These are phyloP conservation scores for Poecilia velifera DNA, from an alignment of 2,797 vertebrate genomes.

Conservation along the genomic window DNA sequence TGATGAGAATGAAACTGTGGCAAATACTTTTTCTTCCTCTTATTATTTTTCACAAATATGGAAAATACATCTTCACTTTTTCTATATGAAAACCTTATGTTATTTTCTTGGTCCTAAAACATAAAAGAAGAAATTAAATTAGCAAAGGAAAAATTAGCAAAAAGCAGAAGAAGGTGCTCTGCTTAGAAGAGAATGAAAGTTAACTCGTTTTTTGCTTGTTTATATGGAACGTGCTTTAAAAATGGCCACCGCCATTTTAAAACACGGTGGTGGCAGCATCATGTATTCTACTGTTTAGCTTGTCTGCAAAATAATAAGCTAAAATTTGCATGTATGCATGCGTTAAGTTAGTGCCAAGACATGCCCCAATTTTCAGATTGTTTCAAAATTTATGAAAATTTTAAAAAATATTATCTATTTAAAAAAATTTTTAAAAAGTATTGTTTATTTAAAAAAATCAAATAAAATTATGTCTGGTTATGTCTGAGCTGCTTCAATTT, in stretches of 20 bases:
- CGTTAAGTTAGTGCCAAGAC: not conserved
- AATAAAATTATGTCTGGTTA: too few species aligned
- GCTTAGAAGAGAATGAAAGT: not conserved
- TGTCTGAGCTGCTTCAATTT: not conserved
- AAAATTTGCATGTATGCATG: not conserved
- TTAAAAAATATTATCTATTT: too few species aligned
- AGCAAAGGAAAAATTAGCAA: not conserved
- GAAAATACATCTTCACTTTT: not conserved
- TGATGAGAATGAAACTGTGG: not conserved
- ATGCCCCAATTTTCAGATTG: too few species aligned
- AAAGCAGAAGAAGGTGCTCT: not conserved
- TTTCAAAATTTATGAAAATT: too few species aligned
- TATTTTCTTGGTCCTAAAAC: not conserved
- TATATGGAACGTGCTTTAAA: not conserved
- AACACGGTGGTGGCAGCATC: not conserved
- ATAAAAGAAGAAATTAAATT: not conserved
- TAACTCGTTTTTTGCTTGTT: not conserved
- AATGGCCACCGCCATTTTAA: not conserved
- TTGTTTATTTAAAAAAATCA: too few species aligned
- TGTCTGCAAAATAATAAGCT: not conserved
- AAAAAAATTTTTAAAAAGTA: too few species aligned
- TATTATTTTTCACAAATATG: not conserved
- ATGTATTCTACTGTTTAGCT: not conserved
- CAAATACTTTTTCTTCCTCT: not conserved
- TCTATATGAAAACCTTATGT: not conserved